These are phyloP conservation scores for Dynastes hyllus DNA, from an alignment of 2,888 invertebrate species.

Conservation along the genomic window DNA sequence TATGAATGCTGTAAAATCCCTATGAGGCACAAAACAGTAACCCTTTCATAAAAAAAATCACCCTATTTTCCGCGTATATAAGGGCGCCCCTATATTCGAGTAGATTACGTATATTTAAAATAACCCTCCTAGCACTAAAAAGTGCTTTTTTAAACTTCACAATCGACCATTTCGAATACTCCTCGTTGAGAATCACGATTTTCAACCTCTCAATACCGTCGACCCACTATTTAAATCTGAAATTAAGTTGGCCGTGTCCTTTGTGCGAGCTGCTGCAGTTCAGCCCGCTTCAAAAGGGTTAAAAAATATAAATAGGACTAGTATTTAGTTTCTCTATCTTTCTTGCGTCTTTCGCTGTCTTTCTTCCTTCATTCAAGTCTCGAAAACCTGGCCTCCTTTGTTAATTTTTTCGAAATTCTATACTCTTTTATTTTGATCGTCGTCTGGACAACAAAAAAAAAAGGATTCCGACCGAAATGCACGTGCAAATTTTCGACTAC, in stretches of 20 bases:
- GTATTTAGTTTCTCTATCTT: constrained; percentile 8
- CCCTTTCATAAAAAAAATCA: constrained; percentile 15
- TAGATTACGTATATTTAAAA: constrained; percentile 62
- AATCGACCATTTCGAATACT: constrained; percentile 1
- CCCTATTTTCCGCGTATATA: constrained; percentile 48
- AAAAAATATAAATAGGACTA: constrained; percentile 43
- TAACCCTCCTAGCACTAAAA: constrained; percentile 53
- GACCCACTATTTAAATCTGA: background rate
- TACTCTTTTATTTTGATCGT: constrained; percentile 59
- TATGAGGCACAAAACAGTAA: background rate
- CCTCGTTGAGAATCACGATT: background rate
- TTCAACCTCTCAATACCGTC: background rate
- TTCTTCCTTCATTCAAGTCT: background rate
- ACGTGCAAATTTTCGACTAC: constrained; percentile 37
- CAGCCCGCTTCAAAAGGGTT: constrained; percentile 28
- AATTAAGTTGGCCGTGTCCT: constrained; percentile 36
- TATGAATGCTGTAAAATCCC: constrained; percentile 16
- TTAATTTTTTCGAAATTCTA: constrained; percentile 57
- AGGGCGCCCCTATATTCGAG: constrained; percentile 58
- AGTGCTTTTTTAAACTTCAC: background rate
- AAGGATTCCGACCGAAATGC: constrained; percentile 48
- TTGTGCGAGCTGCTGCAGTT: constrained; percentile 3
- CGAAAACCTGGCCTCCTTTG: constrained; percentile 20
- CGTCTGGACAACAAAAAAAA: background rate
- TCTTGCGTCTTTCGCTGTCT: background rate